phyloP scores from a whole-genome alignment of 2,888 invertebrate species.

The Pherbina coryleti region DNA sequence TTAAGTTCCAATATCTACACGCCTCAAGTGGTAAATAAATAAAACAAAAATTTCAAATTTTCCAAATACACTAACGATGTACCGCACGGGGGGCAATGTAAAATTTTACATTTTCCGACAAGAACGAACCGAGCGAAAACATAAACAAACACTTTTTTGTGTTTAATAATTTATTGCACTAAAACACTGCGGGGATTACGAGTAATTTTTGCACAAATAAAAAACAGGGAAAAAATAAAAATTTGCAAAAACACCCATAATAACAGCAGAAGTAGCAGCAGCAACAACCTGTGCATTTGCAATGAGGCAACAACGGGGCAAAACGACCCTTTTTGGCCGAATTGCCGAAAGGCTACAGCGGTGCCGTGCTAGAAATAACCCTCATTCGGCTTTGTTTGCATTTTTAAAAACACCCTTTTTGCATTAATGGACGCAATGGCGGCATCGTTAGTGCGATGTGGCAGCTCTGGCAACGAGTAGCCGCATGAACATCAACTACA shows the following conservation, averaged over 20 bases:
- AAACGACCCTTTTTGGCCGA: background rate
- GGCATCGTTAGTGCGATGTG: background rate
- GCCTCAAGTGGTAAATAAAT: too few species aligned
- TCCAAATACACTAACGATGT: background rate
- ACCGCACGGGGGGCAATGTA: background rate
- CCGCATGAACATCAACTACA: background rate
- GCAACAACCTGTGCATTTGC: slow-evolving; percentile 20
- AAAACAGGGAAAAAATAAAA: background rate
- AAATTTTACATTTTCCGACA: background rate
- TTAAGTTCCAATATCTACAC: too few species aligned
- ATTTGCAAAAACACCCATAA: slow-evolving; percentile 4
- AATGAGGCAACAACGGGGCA: background rate
- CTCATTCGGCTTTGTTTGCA: background rate
- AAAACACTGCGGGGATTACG: background rate
- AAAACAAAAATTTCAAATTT: background rate
- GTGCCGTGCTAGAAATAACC: background rate
- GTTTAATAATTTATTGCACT: slow-evolving; percentile 15
- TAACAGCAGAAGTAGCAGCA: background rate
- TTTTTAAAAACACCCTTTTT: slow-evolving; percentile 16
- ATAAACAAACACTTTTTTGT: background rate
- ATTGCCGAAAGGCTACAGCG: background rate
- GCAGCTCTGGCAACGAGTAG: background rate
- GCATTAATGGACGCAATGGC: slow-evolving; percentile 28
- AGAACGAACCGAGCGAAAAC: background rate
- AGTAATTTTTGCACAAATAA: too few species aligned